Percentiles rank a stretch among this genome's conserved stretches.
Conservation (phyloP, 2,797 vertebrate species). For the Myioborus melanocephalus region DNA sequence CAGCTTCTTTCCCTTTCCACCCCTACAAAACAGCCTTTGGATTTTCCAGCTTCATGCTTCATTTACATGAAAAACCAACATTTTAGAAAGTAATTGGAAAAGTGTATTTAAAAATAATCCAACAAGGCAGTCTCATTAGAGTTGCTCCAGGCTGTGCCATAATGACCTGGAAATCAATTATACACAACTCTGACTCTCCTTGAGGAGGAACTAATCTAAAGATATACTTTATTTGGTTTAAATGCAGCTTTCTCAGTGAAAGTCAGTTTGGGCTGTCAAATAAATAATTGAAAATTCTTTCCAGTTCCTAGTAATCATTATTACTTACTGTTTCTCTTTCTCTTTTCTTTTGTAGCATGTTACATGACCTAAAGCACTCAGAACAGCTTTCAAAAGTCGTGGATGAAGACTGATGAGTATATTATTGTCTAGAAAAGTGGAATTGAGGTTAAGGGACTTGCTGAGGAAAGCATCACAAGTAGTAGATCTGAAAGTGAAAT, state of each 20-base stretch:
- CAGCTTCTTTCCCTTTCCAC: neutral
- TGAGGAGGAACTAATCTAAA: neutral
- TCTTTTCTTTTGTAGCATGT: neutral
- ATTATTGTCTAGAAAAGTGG: neutral
- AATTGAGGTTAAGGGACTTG: neutral
- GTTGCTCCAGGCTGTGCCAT: neutral
- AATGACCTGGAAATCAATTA: neutral
- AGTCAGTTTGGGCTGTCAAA: neutral
- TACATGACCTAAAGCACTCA: neutral
- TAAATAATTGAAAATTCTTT: neutral
- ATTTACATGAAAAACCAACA: neutral
- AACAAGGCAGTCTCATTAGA: neutral
- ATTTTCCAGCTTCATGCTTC: neutral
- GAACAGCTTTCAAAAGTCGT: neutral
- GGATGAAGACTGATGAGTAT: neutral
- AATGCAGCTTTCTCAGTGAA: neutral
- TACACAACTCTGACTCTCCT: neutral
- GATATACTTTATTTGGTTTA: neutral
- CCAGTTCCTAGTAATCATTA: neutral
- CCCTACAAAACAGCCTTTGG: neutral
- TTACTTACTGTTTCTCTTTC: neutral
- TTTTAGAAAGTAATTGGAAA: slow-evolving; percentile 14
- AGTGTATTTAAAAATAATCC: neutral
- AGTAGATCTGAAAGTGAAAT: neutral
- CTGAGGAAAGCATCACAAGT: neutral